These are phyloP conservation scores for Cylindroiulus punctatus DNA, from an alignment of 2,888 invertebrate species.

Conservation along the genomic window DNA sequence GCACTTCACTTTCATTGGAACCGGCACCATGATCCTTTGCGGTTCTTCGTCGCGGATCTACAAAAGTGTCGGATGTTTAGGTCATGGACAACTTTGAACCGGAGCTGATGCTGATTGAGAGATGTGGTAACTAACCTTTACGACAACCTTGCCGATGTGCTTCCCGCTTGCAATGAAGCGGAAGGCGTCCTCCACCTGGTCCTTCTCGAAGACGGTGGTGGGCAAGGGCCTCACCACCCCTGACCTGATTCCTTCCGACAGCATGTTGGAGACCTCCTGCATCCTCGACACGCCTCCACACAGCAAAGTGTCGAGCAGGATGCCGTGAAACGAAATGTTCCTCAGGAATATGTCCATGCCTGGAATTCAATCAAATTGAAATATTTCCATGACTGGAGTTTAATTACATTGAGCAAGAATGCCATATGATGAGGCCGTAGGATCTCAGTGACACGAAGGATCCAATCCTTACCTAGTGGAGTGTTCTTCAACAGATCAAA, in stretches of 20 bases:
- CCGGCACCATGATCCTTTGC: constrained; percentile 64
- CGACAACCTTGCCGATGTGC: constrained; percentile 95
- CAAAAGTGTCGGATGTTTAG: background rate
- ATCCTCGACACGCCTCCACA: constrained; percentile 77
- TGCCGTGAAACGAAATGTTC: constrained; percentile 97
- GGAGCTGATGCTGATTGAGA: too few species aligned
- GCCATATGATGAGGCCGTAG: too few species aligned
- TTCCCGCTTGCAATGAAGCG: constrained; percentile 96
- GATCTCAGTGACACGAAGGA: too few species aligned
- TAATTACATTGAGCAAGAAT: too few species aligned
- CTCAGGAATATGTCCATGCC: constrained; percentile 96
- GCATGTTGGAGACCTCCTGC: constrained; percentile 78
- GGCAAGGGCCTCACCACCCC: constrained; percentile 92
- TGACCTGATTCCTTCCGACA: constrained; percentile 83
- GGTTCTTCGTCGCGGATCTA: constrained; percentile 82
- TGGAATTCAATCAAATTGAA: constrained; percentile 62
- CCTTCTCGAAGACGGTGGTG: constrained; percentile 83
- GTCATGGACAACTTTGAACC: too few species aligned
- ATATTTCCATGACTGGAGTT: too few species aligned
- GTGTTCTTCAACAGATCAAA: constrained; percentile 93
- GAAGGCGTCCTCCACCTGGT: constrained; percentile 92
- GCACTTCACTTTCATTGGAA: constrained; percentile 72
- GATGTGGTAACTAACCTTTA: constrained; percentile 71
- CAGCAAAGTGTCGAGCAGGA: constrained; percentile 92
- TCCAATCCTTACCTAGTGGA: constrained; percentile 71